These are phyloP conservation scores for Hippocampus mohnikei DNA, from an alignment of 2,113 vertebrate species.

Conservation along the genomic window DNA sequence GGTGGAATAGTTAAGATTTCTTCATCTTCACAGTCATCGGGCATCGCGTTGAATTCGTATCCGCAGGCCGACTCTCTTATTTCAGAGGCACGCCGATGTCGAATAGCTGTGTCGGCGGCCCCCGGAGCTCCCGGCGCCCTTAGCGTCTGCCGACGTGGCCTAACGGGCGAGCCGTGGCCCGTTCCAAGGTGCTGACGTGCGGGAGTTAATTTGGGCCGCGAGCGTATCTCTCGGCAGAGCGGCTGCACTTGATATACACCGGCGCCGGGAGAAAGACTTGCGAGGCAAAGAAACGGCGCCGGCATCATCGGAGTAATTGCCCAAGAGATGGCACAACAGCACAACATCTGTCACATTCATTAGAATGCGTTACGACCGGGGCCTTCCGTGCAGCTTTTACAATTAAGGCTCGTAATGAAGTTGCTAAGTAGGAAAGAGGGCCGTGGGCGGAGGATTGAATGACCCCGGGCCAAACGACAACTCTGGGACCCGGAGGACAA, in stretches of 20 bases:
- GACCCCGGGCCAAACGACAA: constrained; percentile 60
- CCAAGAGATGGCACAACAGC: constrained; percentile 69
- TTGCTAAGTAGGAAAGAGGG: constrained; percentile 64
- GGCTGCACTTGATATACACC: constrained; percentile 71
- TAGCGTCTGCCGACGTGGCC: no score
- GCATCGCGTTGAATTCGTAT: no score
- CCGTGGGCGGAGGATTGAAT: constrained; percentile 62
- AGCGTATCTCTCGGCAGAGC: constrained; percentile 29
- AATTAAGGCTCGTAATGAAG: constrained; percentile 79
- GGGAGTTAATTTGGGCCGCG: constrained; percentile 66
- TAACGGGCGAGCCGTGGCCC: no score
- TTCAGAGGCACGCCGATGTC: no score
- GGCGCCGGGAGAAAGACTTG: constrained; percentile 66
- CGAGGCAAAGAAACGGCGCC: constrained; percentile 32
- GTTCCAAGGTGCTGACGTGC: constrained; percentile 41
- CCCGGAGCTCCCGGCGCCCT: no score
- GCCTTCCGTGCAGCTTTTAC: constrained; percentile 69
- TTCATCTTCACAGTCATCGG: no score
- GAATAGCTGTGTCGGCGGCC: no score
- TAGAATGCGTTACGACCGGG: constrained; percentile 73
- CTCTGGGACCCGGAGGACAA: constrained; percentile 57
- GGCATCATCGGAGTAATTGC: constrained; percentile 70
- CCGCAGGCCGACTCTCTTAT: no score
- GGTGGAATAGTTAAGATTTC: no score
- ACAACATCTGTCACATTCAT: constrained; percentile 79